phyloP scores from a whole-genome alignment of 2,113 vertebrate genomes.

The Perca flavescens region DNA sequence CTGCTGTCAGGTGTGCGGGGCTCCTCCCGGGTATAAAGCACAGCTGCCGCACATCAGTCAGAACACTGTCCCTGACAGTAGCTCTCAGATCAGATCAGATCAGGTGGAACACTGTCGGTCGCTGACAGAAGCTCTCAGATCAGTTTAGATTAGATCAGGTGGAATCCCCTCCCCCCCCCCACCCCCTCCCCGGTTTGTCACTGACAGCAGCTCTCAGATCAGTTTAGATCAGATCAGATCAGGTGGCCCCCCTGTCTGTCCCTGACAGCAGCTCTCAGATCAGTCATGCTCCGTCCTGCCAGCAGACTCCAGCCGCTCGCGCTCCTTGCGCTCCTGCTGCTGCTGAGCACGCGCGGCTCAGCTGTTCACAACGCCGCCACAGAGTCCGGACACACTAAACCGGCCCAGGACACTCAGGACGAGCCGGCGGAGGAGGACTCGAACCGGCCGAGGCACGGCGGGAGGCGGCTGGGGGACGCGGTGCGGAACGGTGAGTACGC shows the following conservation, averaged over 20 bases:
- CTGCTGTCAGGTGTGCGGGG: too few relatives aligned
- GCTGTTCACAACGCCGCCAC: constrained; percentile 78
- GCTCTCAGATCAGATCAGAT: too few relatives aligned
- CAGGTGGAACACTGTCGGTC: accelerated
- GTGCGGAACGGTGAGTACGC: constrained; percentile 65
- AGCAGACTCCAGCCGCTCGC: constrained; percentile 51
- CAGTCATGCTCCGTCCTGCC: constrained; percentile 61
- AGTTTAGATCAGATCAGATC: too few relatives aligned
- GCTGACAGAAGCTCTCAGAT: too few relatives aligned
- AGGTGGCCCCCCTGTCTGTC: too few relatives aligned
- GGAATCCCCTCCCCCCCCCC: too few relatives aligned
- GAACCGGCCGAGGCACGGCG: constrained; percentile 78
- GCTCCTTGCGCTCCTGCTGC: constrained; percentile 46
- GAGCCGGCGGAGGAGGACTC: constrained; percentile 47
- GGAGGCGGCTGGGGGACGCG: constrained; percentile 45
- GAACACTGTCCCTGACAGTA: too few relatives aligned
- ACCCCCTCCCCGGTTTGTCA: too few relatives aligned
- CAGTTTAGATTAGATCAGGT: too few relatives aligned
- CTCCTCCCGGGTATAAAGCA: too few relatives aligned
- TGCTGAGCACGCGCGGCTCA: constrained; percentile 57
- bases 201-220: too few relatives aligned
- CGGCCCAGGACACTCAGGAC: constrained; percentile 1
- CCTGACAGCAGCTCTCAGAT: background rate
- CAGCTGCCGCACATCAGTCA: too few relatives aligned
- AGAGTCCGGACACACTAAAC: constrained; percentile 43